These are phyloP conservation scores for Chironomus riparius DNA, from an alignment of 2,888 invertebrate species.

Conservation along the genomic window DNA sequence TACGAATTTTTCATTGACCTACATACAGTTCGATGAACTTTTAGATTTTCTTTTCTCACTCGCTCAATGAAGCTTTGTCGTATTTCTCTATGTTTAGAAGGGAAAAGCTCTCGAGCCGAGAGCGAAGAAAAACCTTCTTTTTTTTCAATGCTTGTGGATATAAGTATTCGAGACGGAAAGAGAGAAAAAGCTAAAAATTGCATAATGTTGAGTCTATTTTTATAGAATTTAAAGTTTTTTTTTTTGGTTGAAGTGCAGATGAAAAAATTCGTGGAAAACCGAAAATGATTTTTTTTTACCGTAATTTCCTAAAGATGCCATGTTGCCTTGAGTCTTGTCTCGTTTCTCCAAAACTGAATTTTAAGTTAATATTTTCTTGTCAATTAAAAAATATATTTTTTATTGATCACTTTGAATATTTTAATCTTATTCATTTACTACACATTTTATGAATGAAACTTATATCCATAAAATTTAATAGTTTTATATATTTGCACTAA, in stretches of 20 bases:
- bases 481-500: slow-evolving; percentile 8
- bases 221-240: not conserved
- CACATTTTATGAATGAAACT: slow-evolving; percentile 24
- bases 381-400: no score
- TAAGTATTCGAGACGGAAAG: not conserved
- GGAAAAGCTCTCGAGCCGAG: no score
- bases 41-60: slow-evolving; percentile 2
- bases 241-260: not conserved
- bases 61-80: not conserved
- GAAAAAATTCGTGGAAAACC: no score
- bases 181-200: not conserved
- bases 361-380: no score
- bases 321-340: not conserved
- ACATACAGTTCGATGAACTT: slow-evolving; percentile 21
- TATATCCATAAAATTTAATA: not conserved
- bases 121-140: no score
- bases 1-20: slow-evolving; percentile 25
- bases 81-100: not conserved
- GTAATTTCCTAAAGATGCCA: slow-evolving; percentile 25
- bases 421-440: not conserved
- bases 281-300: not conserved
- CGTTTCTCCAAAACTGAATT: not conserved
- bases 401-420: not conserved
- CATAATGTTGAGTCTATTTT: not conserved
- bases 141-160: no score